Evolutionary conservation across 1,140 invertebrate species (phyloP), one percentile per base, ranked within the genome.

Genomic region (Rhagoletis zephyria): DNA sequence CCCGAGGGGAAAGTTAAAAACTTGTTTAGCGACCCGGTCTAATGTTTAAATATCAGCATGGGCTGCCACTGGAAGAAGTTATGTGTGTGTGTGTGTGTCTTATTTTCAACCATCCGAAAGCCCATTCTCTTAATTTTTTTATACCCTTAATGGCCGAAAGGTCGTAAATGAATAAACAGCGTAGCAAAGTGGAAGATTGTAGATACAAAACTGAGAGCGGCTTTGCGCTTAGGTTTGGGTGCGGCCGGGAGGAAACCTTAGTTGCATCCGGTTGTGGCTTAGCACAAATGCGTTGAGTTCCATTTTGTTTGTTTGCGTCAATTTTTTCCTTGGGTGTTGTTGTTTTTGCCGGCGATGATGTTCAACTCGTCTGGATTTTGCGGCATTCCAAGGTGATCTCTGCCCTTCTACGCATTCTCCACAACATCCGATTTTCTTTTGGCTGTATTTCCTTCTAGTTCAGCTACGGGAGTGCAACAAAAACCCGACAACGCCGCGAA

Each of bases 321-420:
- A 45, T 67, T 67, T 61, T 87, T 74, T 42, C 40, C 19, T 51
- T 9, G 74, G 45, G 3, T 87, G 65, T 87, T 74, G 86, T 87
- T 74, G 86, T 30, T 87, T 30, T 87, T 67, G n/a, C n/a, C 30
- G 30, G 4, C 10, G 42, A 65, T 87, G 45, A 48, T 74, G 45
- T 51, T 40, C 30, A 30, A 67, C n/a, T 67, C 16, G 64, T 67
- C 64, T 40, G 30, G 64, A 10, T 19, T 30, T 40, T 67, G n/a
- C 40, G 64, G 64, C 64, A 4, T 67, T 30, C 2, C 40, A 2
- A 30, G 4, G 64, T 10, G 64, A 74, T n/a, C 42, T 48, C 6
- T 45, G 9, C n/a, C n/a, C 60, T 51, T 16, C 19, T 2, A 16
- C 30, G 30, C 42, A 42, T 14, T 51, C 16, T 14, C 42, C 3